These are phyloP conservation scores for Oreochromis aureus DNA, from an alignment of 2,113 vertebrate species.

Conservation along the genomic window DNA sequence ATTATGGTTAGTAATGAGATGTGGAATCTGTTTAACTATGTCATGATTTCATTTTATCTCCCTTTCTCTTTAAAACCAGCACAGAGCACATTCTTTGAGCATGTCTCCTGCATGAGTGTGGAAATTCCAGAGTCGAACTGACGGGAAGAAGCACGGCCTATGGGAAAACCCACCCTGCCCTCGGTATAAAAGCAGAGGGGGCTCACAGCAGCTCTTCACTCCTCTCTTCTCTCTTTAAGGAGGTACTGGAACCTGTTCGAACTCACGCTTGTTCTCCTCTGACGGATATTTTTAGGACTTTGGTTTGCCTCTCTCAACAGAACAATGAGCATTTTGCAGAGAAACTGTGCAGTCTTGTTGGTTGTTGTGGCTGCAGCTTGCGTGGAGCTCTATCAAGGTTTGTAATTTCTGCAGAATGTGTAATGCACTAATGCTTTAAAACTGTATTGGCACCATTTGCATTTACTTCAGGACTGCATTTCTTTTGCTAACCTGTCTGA, in stretches of 20 bases:
- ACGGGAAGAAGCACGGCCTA: slow-evolving; percentile 50
- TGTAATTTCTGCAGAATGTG: not conserved
- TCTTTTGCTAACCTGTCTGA: not conserved
- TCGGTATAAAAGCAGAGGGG: slow-evolving; percentile 39
- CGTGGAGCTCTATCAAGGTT: slow-evolving; percentile 48
- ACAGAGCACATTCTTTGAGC: slow-evolving; percentile 1
- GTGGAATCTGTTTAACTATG: not conserved
- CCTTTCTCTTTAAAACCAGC: not conserved
- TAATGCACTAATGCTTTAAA: not conserved
- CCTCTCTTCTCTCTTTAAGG: not conserved
- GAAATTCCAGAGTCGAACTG: slow-evolving; percentile 55
- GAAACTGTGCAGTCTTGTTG: slow-evolving; percentile 14
- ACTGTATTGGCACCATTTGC: not conserved
- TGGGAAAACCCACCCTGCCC: slow-evolving; percentile 24
- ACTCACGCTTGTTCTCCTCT: not conserved
- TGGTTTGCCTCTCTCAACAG: not conserved
- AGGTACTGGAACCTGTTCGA: not conserved
- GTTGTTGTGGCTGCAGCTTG: slow-evolving; percentile 35
- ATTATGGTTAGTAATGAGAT: not conserved
- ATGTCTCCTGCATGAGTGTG: not conserved
- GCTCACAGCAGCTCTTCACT: not conserved
- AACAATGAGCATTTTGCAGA: slow-evolving; percentile 40
- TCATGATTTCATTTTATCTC: not conserved
- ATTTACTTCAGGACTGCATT: not conserved
- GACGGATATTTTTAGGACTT: not conserved